Evolutionary conservation across 2,888 invertebrate species (phyloP), one percentile per base, ranked within the genome.

Genomic region (Platycheirus albimanus): DNA sequence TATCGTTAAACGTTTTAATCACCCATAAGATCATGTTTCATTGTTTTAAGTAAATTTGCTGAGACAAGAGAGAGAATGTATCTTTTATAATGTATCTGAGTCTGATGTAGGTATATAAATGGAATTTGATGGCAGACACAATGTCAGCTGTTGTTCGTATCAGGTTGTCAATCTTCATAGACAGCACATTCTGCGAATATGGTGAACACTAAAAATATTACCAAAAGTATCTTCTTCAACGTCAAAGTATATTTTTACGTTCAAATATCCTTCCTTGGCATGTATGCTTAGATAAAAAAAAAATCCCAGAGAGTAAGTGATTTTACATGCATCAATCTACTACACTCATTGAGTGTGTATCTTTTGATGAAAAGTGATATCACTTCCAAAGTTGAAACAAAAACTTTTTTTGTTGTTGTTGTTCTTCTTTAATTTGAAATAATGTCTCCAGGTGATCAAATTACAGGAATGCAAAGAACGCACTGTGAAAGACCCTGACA

Each of bases 391-490:
- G 41, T 45, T 75, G 30, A 54, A 72, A 56, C 41, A 56, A 69
- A 71, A 61, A 47, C 11, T 24, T 33, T 47, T 43, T 56, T 71
- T 64, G n/a, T n/a, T n/a, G n/a, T 64, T 36, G 51, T 49, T 33
- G 11, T 61, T n/a, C 43, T 28, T 49, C n/a, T 75, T 71, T 67
- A 72, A 72, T 83, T 77, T 83, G 72, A 83, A 72, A 83, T 72
- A 72, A 72, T 63, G 72, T 72, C 67, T 72, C 38, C 77, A 74
- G 77, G 72, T 74, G 83, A 83, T 83, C 83, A 54, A 83, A 69
- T 83, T 83, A 83, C 83, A 78, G 43, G 77, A 83, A 83, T 83
- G 77, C 69, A 20, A 61, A 78, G 77, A 78, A 77, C 67, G 47
- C 75, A 72, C 52, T 67, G 28, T 64, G 63, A 56, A 13, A 56